These are phyloP conservation scores for Mesocricetus auratus DNA, from an alignment of 2,113 vertebrate species.

Conservation along the genomic window DNA sequence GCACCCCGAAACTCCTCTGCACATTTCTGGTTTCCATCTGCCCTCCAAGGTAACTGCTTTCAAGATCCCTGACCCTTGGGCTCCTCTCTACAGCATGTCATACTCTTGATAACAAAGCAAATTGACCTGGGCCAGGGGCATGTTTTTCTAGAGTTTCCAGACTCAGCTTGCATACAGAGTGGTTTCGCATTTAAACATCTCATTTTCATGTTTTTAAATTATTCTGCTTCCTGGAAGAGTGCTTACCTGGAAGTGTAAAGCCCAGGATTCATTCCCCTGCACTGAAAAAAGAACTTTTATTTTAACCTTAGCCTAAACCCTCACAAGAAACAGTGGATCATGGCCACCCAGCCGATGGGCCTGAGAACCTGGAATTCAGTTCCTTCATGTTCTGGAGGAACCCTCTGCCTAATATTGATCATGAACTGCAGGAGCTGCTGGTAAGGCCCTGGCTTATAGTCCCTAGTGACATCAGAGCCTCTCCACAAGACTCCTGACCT, in stretches of 20 bases:
- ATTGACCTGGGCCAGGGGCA: not conserved
- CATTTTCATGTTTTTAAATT: not conserved
- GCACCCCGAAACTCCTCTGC: constrained; percentile 93
- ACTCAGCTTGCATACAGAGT: not conserved
- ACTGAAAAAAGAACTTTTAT: not conserved
- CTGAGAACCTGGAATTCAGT: constrained; percentile 83
- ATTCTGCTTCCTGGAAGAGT: not conserved
- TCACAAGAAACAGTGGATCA: not conserved
- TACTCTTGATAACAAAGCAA: not conserved
- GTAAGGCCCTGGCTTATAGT: constrained; percentile 82
- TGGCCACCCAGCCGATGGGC: rapidly evolving
- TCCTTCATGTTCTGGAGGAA: constrained; percentile 94
- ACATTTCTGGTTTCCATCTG: constrained; percentile 94
- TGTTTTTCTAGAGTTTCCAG: not conserved
- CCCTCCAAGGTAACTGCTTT: constrained; percentile 90
- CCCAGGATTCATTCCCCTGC: not conserved
- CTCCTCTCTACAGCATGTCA: not conserved
- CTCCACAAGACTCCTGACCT: rapidly evolving
- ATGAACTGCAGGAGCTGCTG: constrained; percentile 90
- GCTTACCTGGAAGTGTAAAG: not conserved
- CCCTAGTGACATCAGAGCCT: too few species aligned
- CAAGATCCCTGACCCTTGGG: rapidly evolving
- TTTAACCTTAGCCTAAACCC: constrained; percentile 69
- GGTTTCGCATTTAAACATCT: not conserved
- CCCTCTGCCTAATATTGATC: constrained; percentile 89